Evolutionary conservation across 2,888 invertebrate species (phyloP), one percentile per base, ranked within the genome.

Genomic region (Phyto melanocephala): DNA sequence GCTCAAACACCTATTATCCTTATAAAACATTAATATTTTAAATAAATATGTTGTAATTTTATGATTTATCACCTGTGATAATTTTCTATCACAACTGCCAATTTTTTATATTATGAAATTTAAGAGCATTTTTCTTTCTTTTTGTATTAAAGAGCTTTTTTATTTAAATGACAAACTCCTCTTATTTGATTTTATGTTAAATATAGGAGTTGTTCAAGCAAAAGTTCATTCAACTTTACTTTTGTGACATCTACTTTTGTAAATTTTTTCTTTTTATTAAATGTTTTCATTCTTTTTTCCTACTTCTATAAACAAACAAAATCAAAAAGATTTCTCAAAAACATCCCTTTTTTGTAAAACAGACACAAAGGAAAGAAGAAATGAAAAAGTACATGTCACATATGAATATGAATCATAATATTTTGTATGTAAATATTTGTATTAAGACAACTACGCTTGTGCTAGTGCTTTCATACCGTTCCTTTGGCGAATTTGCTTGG

Each of bases 161-260:
- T 15, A 42, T 15, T 42, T 37, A 10, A 2, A 15, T 15, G 42
- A 42, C 28, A n/a, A n/a, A n/a, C 22, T 28, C 11, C 10, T 7
- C 56, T 70, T 28, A 40, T 20, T 56, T 33, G 13, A 24, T 42
- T 54, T 1, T 15, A 52, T 15, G 15, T 42, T 72, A 50, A 1
- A 72, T 50, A 47, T 24, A 37, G 24, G 37, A 24, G 17, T 52
- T 40, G 13, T 37, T 37, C 45, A 10, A 62, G 17, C 50, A 17
- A 65, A 54, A 76, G 80, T 81, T 81, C 76, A 54, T 71, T 76
- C 15, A 81, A 81, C 80, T 76, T 76, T 71, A 67, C 28, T 65
- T 67, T 54, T 65, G 42, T 56, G 58, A 81, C 71, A 65, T 81
- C 28, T 37, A 67, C 28, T 67, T 11, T n/a, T 52, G 50, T 67